These are phyloP conservation scores for Calameuta filiformis DNA, from an alignment of 2,888 invertebrate species.

Conservation along the genomic window DNA sequence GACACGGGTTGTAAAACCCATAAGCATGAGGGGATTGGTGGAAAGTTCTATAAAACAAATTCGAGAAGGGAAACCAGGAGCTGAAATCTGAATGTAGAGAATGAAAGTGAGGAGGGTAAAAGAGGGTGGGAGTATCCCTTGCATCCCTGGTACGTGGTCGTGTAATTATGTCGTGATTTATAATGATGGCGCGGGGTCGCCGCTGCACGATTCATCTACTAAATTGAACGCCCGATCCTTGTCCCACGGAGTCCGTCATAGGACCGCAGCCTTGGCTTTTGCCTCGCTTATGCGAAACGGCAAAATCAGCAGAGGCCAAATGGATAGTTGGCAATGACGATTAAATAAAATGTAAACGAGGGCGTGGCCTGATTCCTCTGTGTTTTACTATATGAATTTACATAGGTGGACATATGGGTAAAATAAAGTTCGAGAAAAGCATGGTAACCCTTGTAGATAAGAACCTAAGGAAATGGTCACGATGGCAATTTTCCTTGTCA, in stretches of 20 bases:
- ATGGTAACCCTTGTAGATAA: neutral
- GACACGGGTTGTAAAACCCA: neutral
- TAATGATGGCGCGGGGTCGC: slow-evolving; percentile 52
- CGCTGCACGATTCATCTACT: slow-evolving; percentile 45
- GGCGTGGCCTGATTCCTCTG: neutral
- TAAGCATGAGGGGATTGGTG: neutral
- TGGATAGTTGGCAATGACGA: neutral
- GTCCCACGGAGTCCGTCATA: slow-evolving; percentile 45
- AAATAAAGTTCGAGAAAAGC: too few species aligned
- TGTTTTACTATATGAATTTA: neutral
- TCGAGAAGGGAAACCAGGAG: neutral
- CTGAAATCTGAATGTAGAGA: neutral
- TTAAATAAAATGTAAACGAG: neutral
- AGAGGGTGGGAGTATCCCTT: slow-evolving; percentile 31
- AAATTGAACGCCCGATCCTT: slow-evolving; percentile 51
- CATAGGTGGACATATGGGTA: too few species aligned
- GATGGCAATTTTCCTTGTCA: too few species aligned
- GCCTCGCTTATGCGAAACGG: slow-evolving; percentile 15
- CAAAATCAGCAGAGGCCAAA: neutral
- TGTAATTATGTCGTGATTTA: slow-evolving; percentile 58
- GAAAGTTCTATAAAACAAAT: neutral
- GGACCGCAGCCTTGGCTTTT: slow-evolving; percentile 28
- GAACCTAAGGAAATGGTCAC: neutral
- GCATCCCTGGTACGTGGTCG: slow-evolving; percentile 37
- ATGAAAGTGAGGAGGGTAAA: neutral